A percentile compares a stretch with the other conserved stretches of the same genome.
Conservation (phyloP, 2,797 vertebrate genomes). For the Trachurus trachurus region DNA sequence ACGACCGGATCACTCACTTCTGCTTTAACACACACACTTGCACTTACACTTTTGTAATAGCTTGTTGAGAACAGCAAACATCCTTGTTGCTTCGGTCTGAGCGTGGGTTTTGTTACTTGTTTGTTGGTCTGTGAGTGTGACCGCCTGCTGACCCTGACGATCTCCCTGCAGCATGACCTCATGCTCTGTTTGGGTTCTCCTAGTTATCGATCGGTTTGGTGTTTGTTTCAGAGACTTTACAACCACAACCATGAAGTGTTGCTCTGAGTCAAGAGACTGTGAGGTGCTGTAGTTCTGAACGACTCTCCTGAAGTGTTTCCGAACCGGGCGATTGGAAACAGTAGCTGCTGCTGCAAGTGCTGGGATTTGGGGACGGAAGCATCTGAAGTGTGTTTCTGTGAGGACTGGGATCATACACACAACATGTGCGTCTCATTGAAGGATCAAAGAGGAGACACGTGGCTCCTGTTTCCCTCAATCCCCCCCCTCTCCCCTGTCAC, state of each 20-base stretch:
- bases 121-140: too few species aligned
- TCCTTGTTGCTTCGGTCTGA: too few species aligned
- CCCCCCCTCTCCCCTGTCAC: conserved; percentile 3
- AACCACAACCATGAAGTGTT: background rate
- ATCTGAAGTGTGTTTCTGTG: conserved; percentile 37
- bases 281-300: background rate
- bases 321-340: background rate
- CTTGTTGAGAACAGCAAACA: too few species aligned
- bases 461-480: conserved; percentile 46
- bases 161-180: background rate
- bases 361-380: conserved; percentile 32
- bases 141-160: background rate
- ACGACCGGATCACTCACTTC: too few species aligned
- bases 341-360: background rate
- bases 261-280: background rate
- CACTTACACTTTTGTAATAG: too few species aligned
- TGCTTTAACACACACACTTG: too few species aligned
- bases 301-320: conserved; percentile 10
- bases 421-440: conserved; percentile 81
- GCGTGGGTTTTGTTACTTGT: too few species aligned
- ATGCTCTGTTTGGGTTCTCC: background rate
- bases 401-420: conserved; percentile 41
- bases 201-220: conserved; percentile 2
- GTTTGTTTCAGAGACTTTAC: background rate
- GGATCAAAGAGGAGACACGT: conserved; percentile 78